Percentiles rank a stretch among this genome's conserved stretches.
phyloP scores from a whole-genome alignment of 2,888 invertebrate genomes.

The Drosophila neoperkinsi region DNA sequence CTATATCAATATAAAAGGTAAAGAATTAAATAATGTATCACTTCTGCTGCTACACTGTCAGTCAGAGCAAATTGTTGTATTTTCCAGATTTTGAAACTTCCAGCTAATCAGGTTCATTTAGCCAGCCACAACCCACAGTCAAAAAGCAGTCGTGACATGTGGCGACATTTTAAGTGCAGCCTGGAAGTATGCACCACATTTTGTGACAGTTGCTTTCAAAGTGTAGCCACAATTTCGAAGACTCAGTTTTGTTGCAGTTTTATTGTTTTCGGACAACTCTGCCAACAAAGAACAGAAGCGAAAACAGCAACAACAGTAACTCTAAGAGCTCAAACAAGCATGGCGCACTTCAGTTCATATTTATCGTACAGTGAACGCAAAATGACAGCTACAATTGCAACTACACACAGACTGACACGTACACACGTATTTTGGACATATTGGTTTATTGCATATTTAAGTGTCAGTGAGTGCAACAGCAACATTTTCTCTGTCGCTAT shows the following conservation, averaged over 20 bases:
- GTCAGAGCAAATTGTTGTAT: background rate
- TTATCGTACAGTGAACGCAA: conserved; percentile 18
- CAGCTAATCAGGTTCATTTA: background rate
- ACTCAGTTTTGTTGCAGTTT: conserved; percentile 16
- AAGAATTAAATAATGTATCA: background rate
- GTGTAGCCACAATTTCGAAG: conserved; percentile 5
- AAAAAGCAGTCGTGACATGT: background rate
- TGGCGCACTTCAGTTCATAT: conserved; percentile 14
- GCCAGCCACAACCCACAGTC: background rate
- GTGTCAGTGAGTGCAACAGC: conserved; percentile 18
- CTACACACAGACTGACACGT: conserved; percentile 3
- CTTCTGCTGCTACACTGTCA: background rate
- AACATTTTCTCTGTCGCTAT: conserved; percentile 15
- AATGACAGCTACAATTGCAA: conserved; percentile 20
- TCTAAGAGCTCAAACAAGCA: conserved; percentile 17
- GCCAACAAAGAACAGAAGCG: conserved; percentile 4
- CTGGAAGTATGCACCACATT: conserved; percentile 28
- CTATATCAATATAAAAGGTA: background rate
- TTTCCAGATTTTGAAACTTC: background rate
- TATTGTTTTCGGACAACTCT: conserved; percentile 29
- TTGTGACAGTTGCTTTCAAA: conserved; percentile 6
- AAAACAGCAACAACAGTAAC: background rate
- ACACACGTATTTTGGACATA: conserved; percentile 2
- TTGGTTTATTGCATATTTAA: conserved; percentile 33
- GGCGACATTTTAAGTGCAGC: conserved; percentile 7